phyloP scores from a whole-genome alignment of 2,888 invertebrate species.

The Drosophila barbarae region DNA sequence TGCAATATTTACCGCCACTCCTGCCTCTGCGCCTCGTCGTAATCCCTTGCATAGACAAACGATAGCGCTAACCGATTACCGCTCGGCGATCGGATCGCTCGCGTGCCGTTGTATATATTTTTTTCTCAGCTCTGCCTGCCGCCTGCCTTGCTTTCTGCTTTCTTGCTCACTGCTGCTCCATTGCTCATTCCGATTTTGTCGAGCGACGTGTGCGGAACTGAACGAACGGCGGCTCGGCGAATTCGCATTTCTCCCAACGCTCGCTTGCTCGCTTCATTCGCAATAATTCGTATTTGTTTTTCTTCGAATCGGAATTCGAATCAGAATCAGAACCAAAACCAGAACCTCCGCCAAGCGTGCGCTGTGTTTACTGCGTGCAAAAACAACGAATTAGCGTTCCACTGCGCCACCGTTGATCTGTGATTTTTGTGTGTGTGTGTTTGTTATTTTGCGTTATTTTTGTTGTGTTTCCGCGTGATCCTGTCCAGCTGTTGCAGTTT shows the following conservation, averaged over 20 bases:
- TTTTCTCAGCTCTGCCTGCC: slow-evolving; percentile 10
- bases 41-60: slow-evolving; percentile 13
- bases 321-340: slow-evolving; percentile 1
- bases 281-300: slow-evolving; percentile 5
- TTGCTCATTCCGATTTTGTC: slow-evolving; percentile 70
- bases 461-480: slow-evolving; percentile 9
- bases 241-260: slow-evolving; percentile 13
- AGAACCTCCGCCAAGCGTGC: slow-evolving; percentile 1
- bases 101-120: slow-evolving; percentile 33
- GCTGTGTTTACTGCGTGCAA: slow-evolving; percentile 14
- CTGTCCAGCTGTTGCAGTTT: slow-evolving; percentile 2
- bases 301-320: slow-evolving; percentile 15
- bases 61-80: slow-evolving; percentile 1
- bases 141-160: slow-evolving; percentile 22
- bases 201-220: slow-evolving; percentile 53
- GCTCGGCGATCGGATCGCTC: slow-evolving; percentile 43
- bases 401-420: slow-evolving; percentile 2
- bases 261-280: slow-evolving; percentile 5
- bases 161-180: slow-evolving; percentile 65
- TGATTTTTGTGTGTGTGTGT: not conserved
- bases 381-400: slow-evolving; percentile 14
- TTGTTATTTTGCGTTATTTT: slow-evolving; percentile 4
- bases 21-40: not conserved
- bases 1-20: slow-evolving; percentile 9
- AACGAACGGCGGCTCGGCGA: slow-evolving; percentile 42